Base-by-base conservation (phyloP, 2,888 invertebrate genomes). In the Pristionchus arcanus region DNA sequence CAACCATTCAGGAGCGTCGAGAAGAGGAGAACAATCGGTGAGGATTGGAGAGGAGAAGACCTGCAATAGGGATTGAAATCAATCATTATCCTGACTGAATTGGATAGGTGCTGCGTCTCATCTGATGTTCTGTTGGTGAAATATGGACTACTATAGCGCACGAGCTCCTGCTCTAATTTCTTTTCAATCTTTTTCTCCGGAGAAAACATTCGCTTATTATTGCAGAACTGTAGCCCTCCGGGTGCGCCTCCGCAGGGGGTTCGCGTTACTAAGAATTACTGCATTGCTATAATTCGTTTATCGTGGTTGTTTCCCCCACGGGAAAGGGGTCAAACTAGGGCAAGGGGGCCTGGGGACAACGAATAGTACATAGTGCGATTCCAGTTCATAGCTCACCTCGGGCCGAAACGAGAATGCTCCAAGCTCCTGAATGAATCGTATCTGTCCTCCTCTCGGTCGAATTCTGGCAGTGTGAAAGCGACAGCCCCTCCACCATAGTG, bases 401-500 rank as follows among this genome's bases (percentile, higher is more conserved):
- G 87, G 87, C 5, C 68, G 42, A 25, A 34, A 42, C 1, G 87
- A 15, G 87, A 87, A 87, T 0, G 87, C 87, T 2, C 87, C 87
- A 19, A 87, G 19, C 28, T 87, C 87, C 42, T 42, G 63, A 5
- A 87, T 66, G 68, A 87, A 87, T 2, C 87, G 63, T 7, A 87
- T 87, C 66, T 87, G n/a, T 15, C 81, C 81, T 5, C 66, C 66
- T 25, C 21, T 42, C 13, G 87, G 87, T 4, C n/a, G 15, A 1
- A 86, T 37, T 25, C 66, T 5, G 2, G 42, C 28, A 1, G 86
- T 37, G 42, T 37, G 37, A 31, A 86, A 86, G 21, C 34, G 21
- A 25, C 86, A 86, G 16, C 86, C 86, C 0, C 31, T 5, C 63
- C 28, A 66, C 86, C 86, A 86, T 7, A 86, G 66, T 25, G 86